These are phyloP conservation scores for Conomelus anceps DNA, from an alignment of 2,888 invertebrate species.

Conservation along the genomic window DNA sequence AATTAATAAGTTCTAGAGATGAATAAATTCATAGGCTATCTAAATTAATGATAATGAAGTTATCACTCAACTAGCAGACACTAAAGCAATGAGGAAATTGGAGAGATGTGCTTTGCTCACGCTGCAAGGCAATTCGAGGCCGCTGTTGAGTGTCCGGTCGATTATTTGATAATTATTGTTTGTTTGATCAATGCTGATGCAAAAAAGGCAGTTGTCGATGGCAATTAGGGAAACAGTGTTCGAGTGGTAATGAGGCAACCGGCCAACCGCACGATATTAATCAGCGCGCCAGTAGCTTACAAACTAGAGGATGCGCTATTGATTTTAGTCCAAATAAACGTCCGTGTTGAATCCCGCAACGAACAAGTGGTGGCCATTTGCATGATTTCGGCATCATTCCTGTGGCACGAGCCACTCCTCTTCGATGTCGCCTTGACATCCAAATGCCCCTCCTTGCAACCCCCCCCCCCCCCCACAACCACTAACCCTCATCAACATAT, in stretches of 20 bases:
- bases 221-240: neutral
- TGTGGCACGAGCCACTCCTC: neutral
- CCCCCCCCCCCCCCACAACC: neutral
- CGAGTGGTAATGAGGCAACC: neutral
- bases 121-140: too few species aligned
- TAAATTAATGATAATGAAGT: neutral
- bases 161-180: neutral
- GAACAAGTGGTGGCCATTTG: neutral
- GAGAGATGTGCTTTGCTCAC: neutral
- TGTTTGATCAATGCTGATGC: neutral
- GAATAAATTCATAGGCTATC: too few species aligned
- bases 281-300: neutral
- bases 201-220: neutral
- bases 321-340: neutral
- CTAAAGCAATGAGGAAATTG: neutral
- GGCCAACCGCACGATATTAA: neutral
- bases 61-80: neutral
- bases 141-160: neutral
- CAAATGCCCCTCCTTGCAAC: neutral
- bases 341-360: neutral
- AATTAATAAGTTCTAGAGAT: too few species aligned
- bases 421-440: neutral
- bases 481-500: neutral
- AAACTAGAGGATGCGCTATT: neutral
- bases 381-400: slow-evolving; percentile 3